Base-by-base conservation (phyloP, 2,888 invertebrate genomes). In the Spicauda simplicius region DNA sequence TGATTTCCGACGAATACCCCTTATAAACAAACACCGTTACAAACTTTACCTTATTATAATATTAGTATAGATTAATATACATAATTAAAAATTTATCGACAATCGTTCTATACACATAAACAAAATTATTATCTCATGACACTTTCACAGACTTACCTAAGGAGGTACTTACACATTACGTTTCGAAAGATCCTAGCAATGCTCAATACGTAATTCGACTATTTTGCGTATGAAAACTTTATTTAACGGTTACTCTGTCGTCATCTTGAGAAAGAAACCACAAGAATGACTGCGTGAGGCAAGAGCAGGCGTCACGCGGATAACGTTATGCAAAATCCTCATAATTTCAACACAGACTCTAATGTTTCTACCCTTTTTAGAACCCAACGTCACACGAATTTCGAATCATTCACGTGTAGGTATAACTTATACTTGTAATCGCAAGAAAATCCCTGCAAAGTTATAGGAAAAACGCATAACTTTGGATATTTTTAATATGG, bases 241-340 rank as follows among this genome's bases (percentile, higher is more conserved):
- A 41, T 14, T 2, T 14, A 41, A 41, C 10, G 41, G 14, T 41
- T 2, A 14, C 14, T 5, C 11, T 14, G 41, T 3, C 2, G 12
- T 14, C 41, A 14, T 41, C 14, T 41, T 11, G 4, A 25, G 25
- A 48, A 30, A 48, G 45, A 59, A 59, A 59, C 25, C 41, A 12
- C 19, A 41, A 57, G 33, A 57, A 57, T 41, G 19, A 41, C 45
- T 57, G 41, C 20, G 41, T 6, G 11, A 18, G 20, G 57, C 41
- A 8, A n/a, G 18, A 54, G 30, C n/a, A 4, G 54, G 37, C 41
- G 18, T 18, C 19, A 45, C 45, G 41, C n/a, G 45, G 45, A 57
- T 57, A 57, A 25, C 16, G 62, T 53, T 53, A 37, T 30, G 52
- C 37, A 50, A 61, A 10, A 54, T 45, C 53, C 20, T 54, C 37